These are phyloP conservation scores for Labia minor DNA, from an alignment of 2,888 invertebrate genomes.

Conservation along the genomic window DNA sequence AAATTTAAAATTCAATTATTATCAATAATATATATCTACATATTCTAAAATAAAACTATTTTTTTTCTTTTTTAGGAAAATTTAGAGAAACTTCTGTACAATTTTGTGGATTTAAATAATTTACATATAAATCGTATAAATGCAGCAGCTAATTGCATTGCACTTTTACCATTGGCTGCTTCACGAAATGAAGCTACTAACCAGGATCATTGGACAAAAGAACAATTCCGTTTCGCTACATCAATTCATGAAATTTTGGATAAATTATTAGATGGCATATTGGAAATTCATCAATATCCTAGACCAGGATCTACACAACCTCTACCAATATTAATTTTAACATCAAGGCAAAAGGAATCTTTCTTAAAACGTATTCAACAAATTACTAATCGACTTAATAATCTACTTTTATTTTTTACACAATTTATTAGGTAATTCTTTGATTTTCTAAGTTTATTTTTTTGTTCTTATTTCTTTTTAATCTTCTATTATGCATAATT, in stretches of 20 bases:
- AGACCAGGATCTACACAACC: not conserved
- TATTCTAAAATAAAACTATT: too few species aligned
- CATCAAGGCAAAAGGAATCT: not conserved
- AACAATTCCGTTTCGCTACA: not conserved
- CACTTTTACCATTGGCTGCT: not conserved
- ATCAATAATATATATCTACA: too few species aligned
- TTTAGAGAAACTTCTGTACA: not conserved
- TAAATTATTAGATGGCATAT: not conserved
- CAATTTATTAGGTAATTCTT: not conserved
- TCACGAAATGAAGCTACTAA: not conserved
- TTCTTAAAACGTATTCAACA: not conserved
- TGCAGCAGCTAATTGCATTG: not conserved
- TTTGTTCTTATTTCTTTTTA: too few species aligned
- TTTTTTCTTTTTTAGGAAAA: not conserved
- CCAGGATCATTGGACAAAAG: not conserved
- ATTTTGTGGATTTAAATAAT: not conserved
- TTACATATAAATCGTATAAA: not conserved
- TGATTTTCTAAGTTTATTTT: not conserved
- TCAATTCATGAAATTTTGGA: not conserved
- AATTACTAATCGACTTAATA: not conserved
- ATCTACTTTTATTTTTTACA: not conserved
- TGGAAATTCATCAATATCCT: not conserved
- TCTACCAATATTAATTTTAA: not conserved
- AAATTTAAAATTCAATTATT: too few species aligned
- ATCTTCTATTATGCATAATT: too few species aligned